These are phyloP conservation scores for Drosophila azteca DNA, from an alignment of 1,140 invertebrate species.

Conservation along the genomic window DNA sequence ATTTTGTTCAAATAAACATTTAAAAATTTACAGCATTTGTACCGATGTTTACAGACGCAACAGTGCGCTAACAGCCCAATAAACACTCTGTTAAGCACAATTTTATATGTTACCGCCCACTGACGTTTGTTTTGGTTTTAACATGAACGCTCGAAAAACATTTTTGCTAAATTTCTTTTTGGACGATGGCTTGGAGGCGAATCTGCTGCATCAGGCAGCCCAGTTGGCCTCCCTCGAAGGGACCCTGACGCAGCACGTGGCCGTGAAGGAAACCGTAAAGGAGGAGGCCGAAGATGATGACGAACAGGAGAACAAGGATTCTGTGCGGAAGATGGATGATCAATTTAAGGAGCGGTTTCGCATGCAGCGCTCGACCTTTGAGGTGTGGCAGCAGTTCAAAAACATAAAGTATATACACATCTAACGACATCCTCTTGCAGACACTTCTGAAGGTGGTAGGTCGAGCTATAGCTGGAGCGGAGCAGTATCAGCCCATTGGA, in stretches of 20 bases:
- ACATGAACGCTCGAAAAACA: constrained; percentile 38
- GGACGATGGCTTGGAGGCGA: constrained; percentile 29
- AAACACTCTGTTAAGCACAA: too few relatives aligned
- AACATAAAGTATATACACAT: too few relatives aligned
- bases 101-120: not conserved
- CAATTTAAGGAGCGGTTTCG: constrained; percentile 47
- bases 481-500: constrained; percentile 28
- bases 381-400: constrained; percentile 6
- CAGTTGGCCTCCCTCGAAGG: constrained; percentile 6
- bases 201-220: constrained; percentile 29
- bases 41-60: too few relatives aligned
- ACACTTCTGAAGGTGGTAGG: constrained; percentile 18
- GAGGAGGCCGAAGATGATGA: not conserved
- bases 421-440: not conserved
- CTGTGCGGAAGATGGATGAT: constrained; percentile 16
- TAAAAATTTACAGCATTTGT: too few relatives aligned
- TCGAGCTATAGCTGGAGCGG: constrained; percentile 18
- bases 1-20: not conserved
- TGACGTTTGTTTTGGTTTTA: constrained; percentile 8
- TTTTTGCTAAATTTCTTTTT: constrained; percentile 45
- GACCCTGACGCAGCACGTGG: constrained; percentile 1
- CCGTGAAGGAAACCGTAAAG: too few relatives aligned
- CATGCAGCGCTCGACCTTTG: constrained; percentile 37
- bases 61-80: too few relatives aligned
- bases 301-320: not conserved